These are phyloP conservation scores for Mesoclemmys tuberculata DNA, from an alignment of 2,113 vertebrate species.

Conservation along the genomic window DNA sequence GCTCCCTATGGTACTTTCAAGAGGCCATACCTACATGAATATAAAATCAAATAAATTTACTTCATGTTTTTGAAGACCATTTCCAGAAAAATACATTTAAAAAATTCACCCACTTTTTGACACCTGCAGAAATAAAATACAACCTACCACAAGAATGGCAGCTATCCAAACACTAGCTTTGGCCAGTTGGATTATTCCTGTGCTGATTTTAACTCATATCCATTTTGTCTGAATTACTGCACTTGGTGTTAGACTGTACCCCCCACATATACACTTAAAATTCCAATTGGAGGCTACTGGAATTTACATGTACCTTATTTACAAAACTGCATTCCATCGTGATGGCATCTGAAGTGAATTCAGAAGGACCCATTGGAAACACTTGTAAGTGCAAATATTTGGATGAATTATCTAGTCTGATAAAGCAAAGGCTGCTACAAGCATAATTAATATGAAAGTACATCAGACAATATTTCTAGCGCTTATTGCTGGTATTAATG, in stretches of 20 bases:
- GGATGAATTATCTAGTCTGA: constrained; percentile 31
- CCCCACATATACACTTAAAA: background rate
- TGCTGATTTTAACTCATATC: constrained; percentile 8
- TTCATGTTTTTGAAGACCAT: background rate
- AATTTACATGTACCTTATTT: constrained; percentile 43
- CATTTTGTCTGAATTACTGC: background rate
- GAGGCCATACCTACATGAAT: background rate
- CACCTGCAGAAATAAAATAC: background rate
- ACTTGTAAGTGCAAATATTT: constrained; percentile 13
- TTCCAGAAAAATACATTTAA: background rate
- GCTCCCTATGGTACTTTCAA: background rate
- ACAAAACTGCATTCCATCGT: constrained; percentile 35
- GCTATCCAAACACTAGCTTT: background rate
- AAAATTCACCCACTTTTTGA: constrained; percentile 1
- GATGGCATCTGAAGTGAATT: constrained; percentile 40
- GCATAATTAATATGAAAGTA: constrained; percentile 60
- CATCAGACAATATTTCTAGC: constrained; percentile 51
- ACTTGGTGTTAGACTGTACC: background rate
- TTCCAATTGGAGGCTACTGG: constrained; percentile 52
- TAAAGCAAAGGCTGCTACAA: constrained; percentile 33
- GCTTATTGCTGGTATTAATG: constrained; percentile 52
- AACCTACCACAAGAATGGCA: background rate
- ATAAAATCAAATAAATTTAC: background rate
- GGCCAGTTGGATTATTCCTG: background rate
- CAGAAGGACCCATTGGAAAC: background rate